phyloP scores from a whole-genome alignment of 1,140 invertebrate species.

The Octopus bimaculoides region DNA sequence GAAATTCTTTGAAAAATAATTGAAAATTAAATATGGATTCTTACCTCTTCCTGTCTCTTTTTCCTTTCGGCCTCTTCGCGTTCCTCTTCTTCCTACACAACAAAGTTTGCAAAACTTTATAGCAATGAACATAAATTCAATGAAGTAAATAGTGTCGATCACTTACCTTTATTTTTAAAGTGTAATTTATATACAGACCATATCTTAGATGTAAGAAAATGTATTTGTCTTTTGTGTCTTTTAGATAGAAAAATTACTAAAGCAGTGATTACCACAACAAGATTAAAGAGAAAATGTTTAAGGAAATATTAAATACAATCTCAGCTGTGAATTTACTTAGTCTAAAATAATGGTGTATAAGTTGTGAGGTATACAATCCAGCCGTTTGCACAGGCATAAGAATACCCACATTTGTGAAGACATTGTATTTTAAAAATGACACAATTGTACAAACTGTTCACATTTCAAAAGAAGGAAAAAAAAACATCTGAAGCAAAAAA shows the following conservation, averaged over 20 bases:
- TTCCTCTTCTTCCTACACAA: slow-evolving; percentile 32
- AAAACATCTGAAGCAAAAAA: not conserved
- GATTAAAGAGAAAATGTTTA: no score
- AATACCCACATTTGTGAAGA: not conserved
- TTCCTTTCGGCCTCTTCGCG: slow-evolving; percentile 25
- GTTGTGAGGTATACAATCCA: not conserved
- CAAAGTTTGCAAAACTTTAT: slow-evolving; percentile 9
- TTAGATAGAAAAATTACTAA: no score
- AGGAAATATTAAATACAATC: no score
- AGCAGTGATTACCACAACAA: no score
- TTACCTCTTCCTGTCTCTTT: slow-evolving; percentile 33
- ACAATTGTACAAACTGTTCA: not conserved
- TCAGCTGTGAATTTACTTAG: no score
- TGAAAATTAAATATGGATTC: not conserved
- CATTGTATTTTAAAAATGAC: not conserved
- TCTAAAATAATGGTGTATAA: no score
- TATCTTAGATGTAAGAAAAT: no score
- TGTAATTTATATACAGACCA: no score
- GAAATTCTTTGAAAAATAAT: no score
- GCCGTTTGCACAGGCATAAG: slow-evolving; percentile 6
- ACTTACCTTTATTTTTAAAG: no score
- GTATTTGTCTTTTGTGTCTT: no score
- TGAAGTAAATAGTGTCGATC: no score
- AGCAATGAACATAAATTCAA: not conserved
- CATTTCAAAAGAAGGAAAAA: not conserved